These are phyloP conservation scores for Onchidella celtica DNA, from an alignment of 2,888 invertebrate species.

Conservation along the genomic window DNA sequence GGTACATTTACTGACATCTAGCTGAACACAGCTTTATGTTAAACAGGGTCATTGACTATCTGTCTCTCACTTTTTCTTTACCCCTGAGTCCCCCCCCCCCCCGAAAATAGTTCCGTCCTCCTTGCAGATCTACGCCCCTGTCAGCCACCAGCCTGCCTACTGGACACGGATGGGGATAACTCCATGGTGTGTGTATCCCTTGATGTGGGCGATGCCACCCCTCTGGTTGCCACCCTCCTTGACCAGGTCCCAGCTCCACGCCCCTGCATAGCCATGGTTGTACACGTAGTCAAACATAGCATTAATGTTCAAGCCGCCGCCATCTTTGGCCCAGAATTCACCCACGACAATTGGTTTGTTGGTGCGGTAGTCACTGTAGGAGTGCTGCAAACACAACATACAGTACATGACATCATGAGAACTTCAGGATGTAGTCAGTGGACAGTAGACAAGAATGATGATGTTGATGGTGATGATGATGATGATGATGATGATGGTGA, in stretches of 20 bases:
- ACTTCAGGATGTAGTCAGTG: neutral
- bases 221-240: constrained; percentile 16
- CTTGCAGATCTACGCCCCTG: too few species aligned
- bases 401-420: too few species aligned
- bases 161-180: neutral
- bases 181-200: constrained; percentile 13
- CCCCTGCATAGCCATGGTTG: constrained; percentile 61
- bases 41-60: too few species aligned
- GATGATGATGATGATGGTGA: constrained; percentile 12
- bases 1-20: too few species aligned
- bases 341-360: constrained; percentile 64
- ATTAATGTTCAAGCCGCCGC: constrained; percentile 53
- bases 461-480: neutral
- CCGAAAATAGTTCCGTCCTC: too few species aligned
- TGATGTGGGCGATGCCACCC: constrained; percentile 32
- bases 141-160: too few species aligned
- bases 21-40: too few species aligned
- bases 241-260: constrained; percentile 60
- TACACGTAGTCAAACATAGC: constrained; percentile 62
- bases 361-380: constrained; percentile 55
- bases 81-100: too few species aligned
- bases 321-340: constrained; percentile 58
- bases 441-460: neutral
- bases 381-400: too few species aligned
- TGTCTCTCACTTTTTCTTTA: too few species aligned